Percentiles rank a stretch among this genome's conserved stretches.
Evolutionary conservation across 1,140 invertebrate genomes (phyloP).

Genomic region (Calycopis cecrops): DNA sequence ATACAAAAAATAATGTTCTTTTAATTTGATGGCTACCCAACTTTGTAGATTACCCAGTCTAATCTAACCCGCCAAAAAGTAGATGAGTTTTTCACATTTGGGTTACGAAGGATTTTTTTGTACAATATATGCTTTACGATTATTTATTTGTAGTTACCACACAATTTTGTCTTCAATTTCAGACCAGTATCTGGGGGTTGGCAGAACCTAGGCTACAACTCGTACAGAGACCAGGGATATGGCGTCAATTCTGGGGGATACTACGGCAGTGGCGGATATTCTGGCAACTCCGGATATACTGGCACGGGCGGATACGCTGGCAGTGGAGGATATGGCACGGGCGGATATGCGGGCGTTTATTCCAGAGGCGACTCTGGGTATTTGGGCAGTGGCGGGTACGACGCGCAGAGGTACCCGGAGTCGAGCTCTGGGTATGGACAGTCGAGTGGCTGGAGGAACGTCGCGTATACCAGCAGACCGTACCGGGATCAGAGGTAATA

Average conservation of each 20-base stretch:
- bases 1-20: too few relatives aligned
- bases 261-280: not conserved
- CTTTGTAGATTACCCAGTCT: too few relatives aligned
- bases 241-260: slow-evolving; percentile 13
- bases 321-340: not conserved
- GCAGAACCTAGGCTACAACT: slow-evolving; percentile 38
- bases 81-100: too few relatives aligned
- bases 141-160: too few relatives aligned
- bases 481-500: slow-evolving; percentile 45
- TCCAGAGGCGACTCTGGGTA: slow-evolving; percentile 23
- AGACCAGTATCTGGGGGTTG: slow-evolving; percentile 43
- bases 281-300: not conserved
- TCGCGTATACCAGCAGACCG: slow-evolving; percentile 39
- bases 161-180: slow-evolving; percentile 19
- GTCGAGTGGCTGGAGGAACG: slow-evolving; percentile 43
- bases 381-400: slow-evolving; percentile 15
- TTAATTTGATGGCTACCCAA: too few relatives aligned
- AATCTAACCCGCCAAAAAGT: too few relatives aligned
- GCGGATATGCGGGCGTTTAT: not conserved
- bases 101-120: too few relatives aligned
- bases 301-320: not conserved
- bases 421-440: slow-evolving; percentile 31
- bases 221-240: slow-evolving; percentile 21
- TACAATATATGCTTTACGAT: too few relatives aligned
- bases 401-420: slow-evolving; percentile 31